Conservation (phyloP, 2,113 vertebrate genomes). For the Synchiropus splendidus region DNA sequence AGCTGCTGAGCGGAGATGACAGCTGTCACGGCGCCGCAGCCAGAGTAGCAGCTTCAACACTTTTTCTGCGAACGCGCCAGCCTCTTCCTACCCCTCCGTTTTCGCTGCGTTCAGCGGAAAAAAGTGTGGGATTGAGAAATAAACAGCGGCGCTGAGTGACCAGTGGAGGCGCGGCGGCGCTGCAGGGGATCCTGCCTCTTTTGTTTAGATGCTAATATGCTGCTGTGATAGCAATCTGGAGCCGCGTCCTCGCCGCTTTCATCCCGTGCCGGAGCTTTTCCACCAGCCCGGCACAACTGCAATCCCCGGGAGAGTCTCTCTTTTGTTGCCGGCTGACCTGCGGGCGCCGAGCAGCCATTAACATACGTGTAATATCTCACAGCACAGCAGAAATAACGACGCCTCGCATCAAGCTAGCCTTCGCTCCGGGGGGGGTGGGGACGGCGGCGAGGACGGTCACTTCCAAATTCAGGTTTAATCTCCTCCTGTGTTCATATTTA, state of each 20-base stretch:
- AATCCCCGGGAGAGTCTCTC: constrained; percentile 57
- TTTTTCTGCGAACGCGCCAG: constrained; percentile 27
- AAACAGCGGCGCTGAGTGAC: constrained; percentile 62
- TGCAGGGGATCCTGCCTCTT: constrained; percentile 60
- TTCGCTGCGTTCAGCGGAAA: constrained; percentile 64
- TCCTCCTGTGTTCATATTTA: constrained; percentile 33
- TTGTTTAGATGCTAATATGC: constrained; percentile 70
- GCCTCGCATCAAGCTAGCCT: too few relatives aligned
- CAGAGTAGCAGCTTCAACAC: constrained; percentile 57
- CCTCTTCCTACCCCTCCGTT: constrained; percentile 10
- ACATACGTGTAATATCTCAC: constrained; percentile 45
- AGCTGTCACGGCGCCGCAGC: constrained; percentile 60
- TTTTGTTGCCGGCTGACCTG: constrained; percentile 61
- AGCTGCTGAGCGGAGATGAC: constrained; percentile 60
- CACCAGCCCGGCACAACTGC: constrained; percentile 54
- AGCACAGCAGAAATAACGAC: too few relatives aligned
- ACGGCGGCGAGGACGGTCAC: constrained; percentile 7
- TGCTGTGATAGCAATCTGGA: constrained; percentile 64
- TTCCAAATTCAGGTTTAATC: constrained; percentile 11
- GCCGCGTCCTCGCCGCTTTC: not conserved
- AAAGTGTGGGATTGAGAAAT: constrained; percentile 54
- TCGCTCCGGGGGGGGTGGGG: too few relatives aligned
- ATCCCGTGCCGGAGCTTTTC: constrained; percentile 31
- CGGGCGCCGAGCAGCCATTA: constrained; percentile 54
- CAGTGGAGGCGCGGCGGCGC: constrained; percentile 54